Percentiles rank a stretch among this genome's conserved stretches.
phyloP scores from a whole-genome alignment of 2,113 vertebrate genomes.

The Ailurus styani region DNA sequence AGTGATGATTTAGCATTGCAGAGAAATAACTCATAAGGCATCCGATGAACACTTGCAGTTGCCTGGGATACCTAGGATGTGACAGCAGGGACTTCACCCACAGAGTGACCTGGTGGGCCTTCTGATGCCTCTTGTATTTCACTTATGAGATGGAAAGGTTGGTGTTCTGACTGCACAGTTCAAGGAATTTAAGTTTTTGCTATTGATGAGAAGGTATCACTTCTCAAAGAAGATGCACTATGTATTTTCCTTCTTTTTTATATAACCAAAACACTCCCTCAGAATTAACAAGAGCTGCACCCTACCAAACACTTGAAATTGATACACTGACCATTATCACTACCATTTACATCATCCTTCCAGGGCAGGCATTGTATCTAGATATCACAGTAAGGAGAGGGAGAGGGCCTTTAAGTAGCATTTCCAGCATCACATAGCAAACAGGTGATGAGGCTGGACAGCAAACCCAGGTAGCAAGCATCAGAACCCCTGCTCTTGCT shows the following conservation, averaged over 20 bases:
- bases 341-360: background rate
- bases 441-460: background rate
- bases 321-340: background rate
- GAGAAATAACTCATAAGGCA: background rate
- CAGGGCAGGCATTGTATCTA: background rate
- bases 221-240: background rate
- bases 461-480: background rate
- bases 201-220: background rate
- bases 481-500: background rate
- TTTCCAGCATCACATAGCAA: background rate
- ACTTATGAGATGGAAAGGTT: no score
- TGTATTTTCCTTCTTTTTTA: background rate
- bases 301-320: background rate
- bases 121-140: background rate
- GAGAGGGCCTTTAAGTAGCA: background rate
- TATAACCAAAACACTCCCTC: background rate
- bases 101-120: background rate
- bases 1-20: background rate
- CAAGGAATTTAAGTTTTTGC: background rate
- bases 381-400: background rate
- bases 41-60: background rate
- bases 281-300: background rate
- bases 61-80: background rate
- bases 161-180: background rate
- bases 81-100: accelerated